Evolutionary conservation across 2,797 vertebrate species (phyloP).

Genomic region (Poeciliopsis paucimaculata): DNA sequence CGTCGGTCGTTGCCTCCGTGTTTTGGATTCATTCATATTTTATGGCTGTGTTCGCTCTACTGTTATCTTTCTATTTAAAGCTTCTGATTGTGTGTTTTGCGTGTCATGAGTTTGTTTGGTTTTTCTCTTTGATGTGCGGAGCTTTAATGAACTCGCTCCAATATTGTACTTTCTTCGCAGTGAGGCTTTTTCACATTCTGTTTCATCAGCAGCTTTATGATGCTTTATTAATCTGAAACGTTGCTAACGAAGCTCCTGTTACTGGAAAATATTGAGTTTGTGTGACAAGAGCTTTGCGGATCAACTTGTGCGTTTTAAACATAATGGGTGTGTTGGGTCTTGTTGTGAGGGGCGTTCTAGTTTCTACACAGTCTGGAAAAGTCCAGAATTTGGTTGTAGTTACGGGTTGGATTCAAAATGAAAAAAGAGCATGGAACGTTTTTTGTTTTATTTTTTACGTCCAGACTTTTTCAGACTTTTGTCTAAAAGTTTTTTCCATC

Average conservation of each 20-base stretch:
- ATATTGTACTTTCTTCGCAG: constrained; percentile 9
- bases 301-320: neutral
- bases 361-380: neutral
- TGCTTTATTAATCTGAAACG: constrained; percentile 34
- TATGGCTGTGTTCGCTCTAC: constrained; percentile 17
- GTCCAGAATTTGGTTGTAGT: neutral
- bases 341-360: neutral
- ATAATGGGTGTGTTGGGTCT: too few species aligned
- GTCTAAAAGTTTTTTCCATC: neutral
- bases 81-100: constrained; percentile 3
- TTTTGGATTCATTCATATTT: constrained; percentile 28
- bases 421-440: too few species aligned
- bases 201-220: constrained; percentile 18
- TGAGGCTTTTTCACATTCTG: neutral
- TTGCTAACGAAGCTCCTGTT: constrained; percentile 10
- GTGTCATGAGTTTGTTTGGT: neutral
- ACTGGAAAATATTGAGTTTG: neutral
- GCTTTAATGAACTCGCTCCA: constrained; percentile 5
- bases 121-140: constrained; percentile 3
- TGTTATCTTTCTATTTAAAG: constrained; percentile 16
- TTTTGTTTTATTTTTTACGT: neutral
- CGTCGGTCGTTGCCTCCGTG: neutral
- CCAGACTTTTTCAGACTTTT: too few species aligned
- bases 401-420: neutral
- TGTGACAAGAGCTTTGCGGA: neutral